phyloP scores from a whole-genome alignment of 1,140 invertebrate species.

The Drosophila pandora region DNA sequence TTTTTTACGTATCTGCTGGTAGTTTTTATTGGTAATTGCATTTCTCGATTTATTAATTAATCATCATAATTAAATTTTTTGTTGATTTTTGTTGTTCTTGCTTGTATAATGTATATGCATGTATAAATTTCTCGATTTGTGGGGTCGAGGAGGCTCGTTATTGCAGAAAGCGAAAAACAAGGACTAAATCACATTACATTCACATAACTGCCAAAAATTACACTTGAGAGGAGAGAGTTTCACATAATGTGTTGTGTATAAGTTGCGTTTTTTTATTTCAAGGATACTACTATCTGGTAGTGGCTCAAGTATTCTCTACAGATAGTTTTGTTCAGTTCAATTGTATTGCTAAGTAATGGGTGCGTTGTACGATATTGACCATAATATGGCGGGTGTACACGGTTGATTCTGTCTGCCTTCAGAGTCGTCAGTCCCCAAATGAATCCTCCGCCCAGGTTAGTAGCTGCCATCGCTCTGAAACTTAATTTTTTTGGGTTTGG shows the following conservation, averaged over 20 bases:
- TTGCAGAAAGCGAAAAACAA: constrained; percentile 74
- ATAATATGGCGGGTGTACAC: constrained; percentile 35
- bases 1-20: constrained; percentile 78
- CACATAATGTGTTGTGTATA: constrained; percentile 18
- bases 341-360: constrained; percentile 52
- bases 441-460: constrained; percentile 7
- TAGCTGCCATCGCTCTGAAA: constrained; percentile 23
- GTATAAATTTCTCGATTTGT: constrained; percentile 66
- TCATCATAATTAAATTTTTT: constrained; percentile 69
- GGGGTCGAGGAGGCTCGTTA: constrained; percentile 26
- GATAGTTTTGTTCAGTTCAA: constrained; percentile 68
- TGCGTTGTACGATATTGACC: constrained; percentile 33
- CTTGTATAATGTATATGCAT: constrained; percentile 57
- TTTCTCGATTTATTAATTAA: constrained; percentile 74
- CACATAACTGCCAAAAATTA: constrained; percentile 31
- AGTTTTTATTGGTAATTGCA: constrained; percentile 82
- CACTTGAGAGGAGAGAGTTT: not conserved
- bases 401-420: constrained; percentile 20
- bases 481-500: too few relatives aligned
- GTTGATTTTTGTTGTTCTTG: constrained; percentile 57
- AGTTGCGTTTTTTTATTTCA: constrained; percentile 36
- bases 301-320: constrained; percentile 42
- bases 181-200: constrained; percentile 75
- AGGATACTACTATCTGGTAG: constrained; percentile 54
- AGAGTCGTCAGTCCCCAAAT: constrained; percentile 9